A percentile compares a stretch with the other conserved stretches of the same genome.
phyloP scores from a whole-genome alignment of 53 echinoderm and acorn worm species.

The Echinarachnius parma region DNA sequence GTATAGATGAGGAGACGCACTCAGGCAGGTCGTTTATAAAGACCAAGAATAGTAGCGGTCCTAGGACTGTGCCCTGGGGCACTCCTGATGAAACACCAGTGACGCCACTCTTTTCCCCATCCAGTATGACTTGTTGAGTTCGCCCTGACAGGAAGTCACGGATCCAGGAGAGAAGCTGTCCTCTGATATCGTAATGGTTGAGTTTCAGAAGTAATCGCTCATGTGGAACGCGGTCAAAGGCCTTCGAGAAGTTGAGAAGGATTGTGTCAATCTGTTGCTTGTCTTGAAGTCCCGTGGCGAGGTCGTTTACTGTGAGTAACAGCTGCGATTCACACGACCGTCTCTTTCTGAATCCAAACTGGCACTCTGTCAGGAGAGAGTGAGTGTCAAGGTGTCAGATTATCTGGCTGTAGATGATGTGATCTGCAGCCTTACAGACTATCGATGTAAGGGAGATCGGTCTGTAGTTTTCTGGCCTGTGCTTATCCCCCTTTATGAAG shows the following conservation, averaged over 20 bases:
- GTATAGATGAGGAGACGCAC: no score
- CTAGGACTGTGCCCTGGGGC: constrained; percentile 45
- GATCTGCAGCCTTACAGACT: constrained; percentile 17
- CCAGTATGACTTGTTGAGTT: constrained; percentile 39
- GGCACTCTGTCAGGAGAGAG: constrained; percentile 24
- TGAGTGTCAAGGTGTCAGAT: constrained; percentile 21
- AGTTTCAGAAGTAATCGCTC: constrained; percentile 15
- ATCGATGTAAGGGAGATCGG: constrained; percentile 43
- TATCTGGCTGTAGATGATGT: constrained; percentile 47
- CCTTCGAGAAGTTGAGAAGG: constrained; percentile 21
- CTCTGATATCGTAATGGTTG: no score
- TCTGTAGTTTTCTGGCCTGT: constrained; percentile 18
- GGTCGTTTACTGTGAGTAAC: constrained; percentile 30
- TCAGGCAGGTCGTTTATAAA: no score
- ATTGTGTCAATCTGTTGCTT: constrained; percentile 38
- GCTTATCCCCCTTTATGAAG: constrained; percentile 29
- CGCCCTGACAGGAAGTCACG: constrained; percentile 22
- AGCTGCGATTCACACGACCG: constrained; percentile 41
- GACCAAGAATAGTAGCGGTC: no score
- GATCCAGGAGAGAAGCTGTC: constrained; percentile 16
- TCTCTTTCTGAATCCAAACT: constrained; percentile 37
- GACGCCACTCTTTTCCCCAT: constrained; percentile 31
- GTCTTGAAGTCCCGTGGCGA: constrained; percentile 22
- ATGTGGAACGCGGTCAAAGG: constrained; percentile 9
- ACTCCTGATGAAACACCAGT: constrained; percentile 37